Percentiles rank a stretch among this genome's conserved stretches.
These are phyloP conservation scores for Stenichneumon culpator DNA, from an alignment of 2,888 invertebrate species.

Conservation along the genomic window DNA sequence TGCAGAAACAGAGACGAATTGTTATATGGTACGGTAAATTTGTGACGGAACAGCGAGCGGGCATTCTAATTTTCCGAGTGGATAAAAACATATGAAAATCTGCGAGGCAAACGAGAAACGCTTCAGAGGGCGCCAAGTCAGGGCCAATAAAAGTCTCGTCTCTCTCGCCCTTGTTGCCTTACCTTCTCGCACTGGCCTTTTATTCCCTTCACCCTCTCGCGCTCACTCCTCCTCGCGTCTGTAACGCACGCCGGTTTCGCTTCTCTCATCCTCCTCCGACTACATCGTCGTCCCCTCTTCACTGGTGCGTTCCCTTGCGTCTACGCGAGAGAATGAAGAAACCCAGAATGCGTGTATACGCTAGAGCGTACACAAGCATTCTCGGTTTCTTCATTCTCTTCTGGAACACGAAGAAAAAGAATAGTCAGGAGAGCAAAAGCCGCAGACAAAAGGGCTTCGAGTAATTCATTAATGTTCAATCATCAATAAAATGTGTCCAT, in stretches of 20 bases:
- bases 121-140: slow-evolving; percentile 82
- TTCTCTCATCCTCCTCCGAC: slow-evolving; percentile 63
- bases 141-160: slow-evolving; percentile 84
- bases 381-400: slow-evolving; percentile 24
- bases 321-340: slow-evolving; percentile 14
- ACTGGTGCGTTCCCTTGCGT: slow-evolving; percentile 45
- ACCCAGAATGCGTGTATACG: slow-evolving; percentile 46
- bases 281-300: slow-evolving; percentile 57
- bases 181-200: slow-evolving; percentile 58
- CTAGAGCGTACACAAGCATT: slow-evolving; percentile 55
- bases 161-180: slow-evolving; percentile 72
- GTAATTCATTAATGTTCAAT: slow-evolving; percentile 38
- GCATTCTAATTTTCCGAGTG: slow-evolving; percentile 84
- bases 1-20: neutral
- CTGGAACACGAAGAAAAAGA: slow-evolving; percentile 13
- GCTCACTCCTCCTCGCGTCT: slow-evolving; percentile 57
- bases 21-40: neutral
- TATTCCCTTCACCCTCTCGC: slow-evolving; percentile 62
- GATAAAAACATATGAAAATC: slow-evolving; percentile 85
- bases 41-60: slow-evolving; percentile 50
- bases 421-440: slow-evolving; percentile 36
- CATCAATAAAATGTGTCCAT: neutral
- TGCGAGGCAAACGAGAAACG: slow-evolving; percentile 83
- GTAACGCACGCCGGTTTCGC: slow-evolving; percentile 70
- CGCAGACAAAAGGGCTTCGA: slow-evolving; percentile 27